Base-by-base conservation (phyloP, 2,113 vertebrate genomes). In the Neolamprologus ventralis region DNA sequence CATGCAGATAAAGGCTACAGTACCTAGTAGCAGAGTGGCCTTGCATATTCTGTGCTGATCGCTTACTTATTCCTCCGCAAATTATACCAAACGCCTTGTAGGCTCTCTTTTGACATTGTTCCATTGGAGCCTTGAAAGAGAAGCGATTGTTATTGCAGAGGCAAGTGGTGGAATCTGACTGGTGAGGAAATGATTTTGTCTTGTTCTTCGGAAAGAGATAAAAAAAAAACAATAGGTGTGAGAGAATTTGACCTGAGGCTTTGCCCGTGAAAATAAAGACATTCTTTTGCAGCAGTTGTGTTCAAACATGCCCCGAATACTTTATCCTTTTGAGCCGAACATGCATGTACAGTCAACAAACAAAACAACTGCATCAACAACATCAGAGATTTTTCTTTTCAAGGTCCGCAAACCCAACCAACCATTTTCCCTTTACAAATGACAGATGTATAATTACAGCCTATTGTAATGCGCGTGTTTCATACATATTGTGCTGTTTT, bases 241-340 rank as follows among this genome's bases (percentile, higher is more conserved):
- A 91, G 82, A 87, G 82, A 91, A 82, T 90, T 88, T 91, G 85
- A 89, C 92, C 87, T 3, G 23, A 51, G 87, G 94, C 47, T 90
- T 87, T 45, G 68, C 75, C 84, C 21, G 16, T 80, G 85, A 91
- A 89, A 82, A 89, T 86, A 90, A 86, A 88, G 42, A 90, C 92
- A 92, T 94, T 91, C 90, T 94, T 91, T 80, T 26, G 19, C 80
- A 60, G 40, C 80, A 45, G 78, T 89, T 94, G 85, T 94, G 96
- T 95, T 91, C 81, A 82, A 92, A 95, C 96, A 87, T 92, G 96
- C 90, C 93, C 91, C 4, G 42, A 88, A 94, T 89, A 90, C 86
- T 87, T 92, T 79, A 85, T 91, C 84, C 91, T 83, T 81, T 88
- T 26, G 88, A 91, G 81, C 86, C 90, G 85, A 93, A 92, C 91